phyloP scores from a whole-genome alignment of 2,113 vertebrate genomes.

The Nerophis ophidion region DNA sequence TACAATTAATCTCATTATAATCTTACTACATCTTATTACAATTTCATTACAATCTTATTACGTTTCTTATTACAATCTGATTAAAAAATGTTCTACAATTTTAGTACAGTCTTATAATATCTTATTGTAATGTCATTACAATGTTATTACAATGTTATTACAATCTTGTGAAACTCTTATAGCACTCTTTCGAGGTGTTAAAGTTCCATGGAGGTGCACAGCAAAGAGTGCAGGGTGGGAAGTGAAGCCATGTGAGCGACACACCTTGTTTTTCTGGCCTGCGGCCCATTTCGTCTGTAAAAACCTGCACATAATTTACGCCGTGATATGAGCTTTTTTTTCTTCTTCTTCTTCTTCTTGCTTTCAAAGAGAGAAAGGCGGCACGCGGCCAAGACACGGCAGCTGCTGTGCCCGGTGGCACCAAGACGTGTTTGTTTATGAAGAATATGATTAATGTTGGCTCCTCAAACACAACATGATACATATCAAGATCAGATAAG shows the following conservation, averaged over 20 bases:
- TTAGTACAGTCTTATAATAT: too few relatives aligned
- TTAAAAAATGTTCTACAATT: too few relatives aligned
- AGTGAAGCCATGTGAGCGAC: constrained; percentile 28
- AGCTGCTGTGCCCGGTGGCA: constrained; percentile 34
- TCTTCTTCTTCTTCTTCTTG: constrained; percentile 13
- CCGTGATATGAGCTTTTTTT: constrained; percentile 55
- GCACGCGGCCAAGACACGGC: constrained; percentile 51
- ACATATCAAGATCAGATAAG: too few relatives aligned
- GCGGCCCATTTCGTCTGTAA: constrained; percentile 55
- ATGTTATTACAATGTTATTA: constrained; percentile 18
- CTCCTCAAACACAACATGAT: too few relatives aligned
- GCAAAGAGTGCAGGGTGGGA: constrained; percentile 36
- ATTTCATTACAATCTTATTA: too few relatives aligned
- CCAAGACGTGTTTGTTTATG: constrained; percentile 29
- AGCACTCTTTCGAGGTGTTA: constrained; percentile 25
- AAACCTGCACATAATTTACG: constrained; percentile 67
- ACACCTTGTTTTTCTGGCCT: constrained; percentile 67
- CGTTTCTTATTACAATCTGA: too few relatives aligned
- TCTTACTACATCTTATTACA: too few relatives aligned
- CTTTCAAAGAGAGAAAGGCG: constrained; percentile 44
- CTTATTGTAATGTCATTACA: too few relatives aligned
- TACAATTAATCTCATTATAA: too few relatives aligned
- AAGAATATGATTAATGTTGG: constrained; percentile 15
- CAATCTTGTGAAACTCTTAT: constrained; percentile 39
- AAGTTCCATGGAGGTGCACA: constrained; percentile 39